These are phyloP conservation scores for Oryzias celebensis DNA, from an alignment of 2,113 vertebrate genomes.

Conservation along the genomic window DNA sequence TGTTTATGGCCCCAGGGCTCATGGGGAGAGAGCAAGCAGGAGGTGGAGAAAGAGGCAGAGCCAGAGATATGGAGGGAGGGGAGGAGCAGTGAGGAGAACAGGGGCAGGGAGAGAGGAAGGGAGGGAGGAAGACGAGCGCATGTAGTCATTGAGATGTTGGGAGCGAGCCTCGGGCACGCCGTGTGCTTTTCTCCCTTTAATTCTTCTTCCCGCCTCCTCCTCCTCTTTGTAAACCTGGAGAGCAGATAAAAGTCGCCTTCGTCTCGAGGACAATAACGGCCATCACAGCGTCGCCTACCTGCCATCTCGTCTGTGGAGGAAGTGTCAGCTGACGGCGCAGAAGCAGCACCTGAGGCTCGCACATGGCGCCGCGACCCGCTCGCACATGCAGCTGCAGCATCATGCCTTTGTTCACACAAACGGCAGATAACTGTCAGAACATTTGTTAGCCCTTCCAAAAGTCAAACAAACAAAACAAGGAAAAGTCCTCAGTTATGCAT, in stretches of 20 bases:
- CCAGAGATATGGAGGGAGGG: constrained; percentile 46
- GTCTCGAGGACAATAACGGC: constrained; percentile 65
- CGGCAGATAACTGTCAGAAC: no score
- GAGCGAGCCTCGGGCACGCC: constrained; percentile 70
- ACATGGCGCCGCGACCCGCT: constrained; percentile 11
- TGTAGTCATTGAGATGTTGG: constrained; percentile 74
- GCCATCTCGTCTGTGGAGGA: constrained; percentile 32
- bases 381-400: constrained; percentile 20
- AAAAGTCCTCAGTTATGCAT: no score
- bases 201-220: constrained; percentile 1
- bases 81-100: constrained; percentile 43
- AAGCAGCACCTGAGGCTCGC: constrained; percentile 8
- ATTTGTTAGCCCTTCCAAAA: no score
- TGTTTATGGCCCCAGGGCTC: constrained; percentile 67
- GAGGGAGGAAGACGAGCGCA: constrained; percentile 32
- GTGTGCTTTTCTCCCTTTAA: constrained; percentile 49
- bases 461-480: no score
- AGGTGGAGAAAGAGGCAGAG: constrained; percentile 58
- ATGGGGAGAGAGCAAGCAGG: constrained; percentile 46
- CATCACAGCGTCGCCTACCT: constrained; percentile 52
- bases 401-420: constrained; percentile 21
- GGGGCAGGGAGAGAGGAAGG: constrained; percentile 17
- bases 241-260: constrained; percentile 67
- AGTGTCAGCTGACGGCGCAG: constrained; percentile 2
- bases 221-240: constrained; percentile 60